These are phyloP conservation scores for Sepiola atlantica DNA, from an alignment of 2,888 invertebrate genomes.

Conservation along the genomic window DNA sequence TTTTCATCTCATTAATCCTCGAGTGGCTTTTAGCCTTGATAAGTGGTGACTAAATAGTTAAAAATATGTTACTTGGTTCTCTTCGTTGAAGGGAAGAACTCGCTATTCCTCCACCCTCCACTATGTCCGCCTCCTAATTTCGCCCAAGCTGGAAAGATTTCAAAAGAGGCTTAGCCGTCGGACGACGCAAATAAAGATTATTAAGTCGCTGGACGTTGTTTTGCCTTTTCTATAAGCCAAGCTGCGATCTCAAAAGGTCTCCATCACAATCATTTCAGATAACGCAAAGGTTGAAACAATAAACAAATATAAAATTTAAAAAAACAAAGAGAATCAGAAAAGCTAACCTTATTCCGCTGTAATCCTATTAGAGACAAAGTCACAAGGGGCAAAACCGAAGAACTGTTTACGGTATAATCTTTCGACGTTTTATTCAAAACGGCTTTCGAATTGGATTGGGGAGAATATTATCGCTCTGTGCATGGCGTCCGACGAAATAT, in stretches of 20 bases:
- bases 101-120: too few species aligned
- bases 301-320: neutral
- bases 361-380: conserved; percentile 32
- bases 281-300: conserved; percentile 1
- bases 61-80: neutral
- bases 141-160: neutral
- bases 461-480: neutral
- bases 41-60: too few species aligned
- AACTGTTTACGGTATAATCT: conserved; percentile 19
- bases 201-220: neutral
- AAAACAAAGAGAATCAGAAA: too few species aligned
- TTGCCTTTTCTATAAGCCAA: conserved; percentile 5
- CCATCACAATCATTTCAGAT: neutral
- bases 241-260: neutral
- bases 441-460: conserved; percentile 20
- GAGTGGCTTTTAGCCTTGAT: too few species aligned
- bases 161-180: conserved; percentile 23
- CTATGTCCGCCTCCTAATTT: neutral
- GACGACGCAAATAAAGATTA: neutral
- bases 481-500: neutral
- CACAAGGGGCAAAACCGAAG: conserved; percentile 16
- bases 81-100: neutral
- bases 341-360: neutral
- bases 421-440: conserved; percentile 20
- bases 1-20: too few species aligned